Evolutionary conservation across 1,140 invertebrate genomes (phyloP).

Genomic region (Andrena cerasifolii): DNA sequence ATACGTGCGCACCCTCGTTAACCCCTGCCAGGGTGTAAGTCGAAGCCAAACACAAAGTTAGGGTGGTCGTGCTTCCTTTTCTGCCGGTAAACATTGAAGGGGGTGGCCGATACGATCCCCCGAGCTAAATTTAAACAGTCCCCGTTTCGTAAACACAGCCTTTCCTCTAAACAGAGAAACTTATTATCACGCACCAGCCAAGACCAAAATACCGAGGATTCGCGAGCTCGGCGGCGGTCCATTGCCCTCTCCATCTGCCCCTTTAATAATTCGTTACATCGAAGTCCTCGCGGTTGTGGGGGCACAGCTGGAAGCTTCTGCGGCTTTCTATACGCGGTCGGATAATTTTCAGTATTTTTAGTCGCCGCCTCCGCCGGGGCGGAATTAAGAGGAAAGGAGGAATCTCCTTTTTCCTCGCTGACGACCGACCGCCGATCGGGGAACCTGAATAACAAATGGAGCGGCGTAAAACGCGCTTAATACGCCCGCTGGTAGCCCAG

Average conservation of each 20-base stretch:
- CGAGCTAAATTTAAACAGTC: not conserved
- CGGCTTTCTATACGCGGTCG: no score
- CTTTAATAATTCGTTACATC: no score
- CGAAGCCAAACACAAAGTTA: constrained; percentile 3
- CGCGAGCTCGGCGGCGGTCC: no score
- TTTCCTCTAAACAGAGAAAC: not conserved
- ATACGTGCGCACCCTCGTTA: not conserved
- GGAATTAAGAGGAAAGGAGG: not conserved
- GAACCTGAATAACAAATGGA: constrained; percentile 46
- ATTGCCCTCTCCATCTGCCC: no score
- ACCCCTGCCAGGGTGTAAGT: constrained; percentile 1
- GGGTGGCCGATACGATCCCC: not conserved
- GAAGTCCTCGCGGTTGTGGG: no score
- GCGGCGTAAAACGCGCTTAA: constrained; percentile 37
- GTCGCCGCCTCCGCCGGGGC: no score
- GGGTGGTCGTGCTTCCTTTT: not conserved
- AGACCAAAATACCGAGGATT: no score
- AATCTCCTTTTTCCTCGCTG: not conserved
- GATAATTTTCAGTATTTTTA: constrained; percentile 18
- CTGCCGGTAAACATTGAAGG: not conserved
- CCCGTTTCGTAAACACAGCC: not conserved
- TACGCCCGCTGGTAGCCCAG: constrained; percentile 5
- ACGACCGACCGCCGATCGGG: constrained; percentile 16
- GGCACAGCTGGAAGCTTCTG: no score
- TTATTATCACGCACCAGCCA: no score